A percentile compares a stretch with the other conserved stretches of the same genome.
These are phyloP conservation scores for Camptogramma bilineatum DNA, from an alignment of 2,888 invertebrate genomes.

Conservation along the genomic window DNA sequence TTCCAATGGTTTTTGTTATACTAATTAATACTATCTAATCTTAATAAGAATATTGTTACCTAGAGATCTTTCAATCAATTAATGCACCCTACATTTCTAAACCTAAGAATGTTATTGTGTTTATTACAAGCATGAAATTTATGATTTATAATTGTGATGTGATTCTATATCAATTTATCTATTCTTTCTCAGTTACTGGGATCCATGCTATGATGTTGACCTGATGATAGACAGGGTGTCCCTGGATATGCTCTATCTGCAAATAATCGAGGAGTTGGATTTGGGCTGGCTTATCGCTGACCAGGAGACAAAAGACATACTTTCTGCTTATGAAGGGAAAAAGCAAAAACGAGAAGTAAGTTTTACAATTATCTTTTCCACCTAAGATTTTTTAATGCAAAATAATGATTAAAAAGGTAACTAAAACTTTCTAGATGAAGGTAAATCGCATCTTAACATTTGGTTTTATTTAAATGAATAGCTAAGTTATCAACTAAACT, in stretches of 20 bases:
- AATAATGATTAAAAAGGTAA: too few relatives aligned
- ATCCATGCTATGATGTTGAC: slow-evolving; percentile 92
- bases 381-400: background rate
- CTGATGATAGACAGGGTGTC: slow-evolving; percentile 93
- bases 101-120: too few relatives aligned
- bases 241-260: slow-evolving; percentile 93
- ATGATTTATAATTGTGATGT: background rate
- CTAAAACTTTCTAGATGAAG: too few relatives aligned
- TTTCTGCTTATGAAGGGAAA: slow-evolving; percentile 89
- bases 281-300: slow-evolving; percentile 93
- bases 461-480: too few relatives aligned
- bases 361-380: background rate
- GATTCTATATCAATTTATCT: background rate
- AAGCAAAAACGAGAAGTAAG: slow-evolving; percentile 93
- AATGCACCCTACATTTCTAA: too few relatives aligned
- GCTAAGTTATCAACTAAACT: too few relatives aligned
- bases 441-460: too few relatives aligned
- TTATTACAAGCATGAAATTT: too few relatives aligned
- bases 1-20: too few relatives aligned
- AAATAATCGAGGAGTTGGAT: slow-evolving; percentile 94
- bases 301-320: slow-evolving; percentile 88
- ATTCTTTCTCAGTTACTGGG: slow-evolving; percentile 91
- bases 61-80: too few relatives aligned
- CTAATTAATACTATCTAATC: too few relatives aligned
- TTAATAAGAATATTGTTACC: too few relatives aligned